These are phyloP conservation scores for Phytoseiulus persimilis DNA, from an alignment of 2,888 invertebrate genomes.

Conservation along the genomic window DNA sequence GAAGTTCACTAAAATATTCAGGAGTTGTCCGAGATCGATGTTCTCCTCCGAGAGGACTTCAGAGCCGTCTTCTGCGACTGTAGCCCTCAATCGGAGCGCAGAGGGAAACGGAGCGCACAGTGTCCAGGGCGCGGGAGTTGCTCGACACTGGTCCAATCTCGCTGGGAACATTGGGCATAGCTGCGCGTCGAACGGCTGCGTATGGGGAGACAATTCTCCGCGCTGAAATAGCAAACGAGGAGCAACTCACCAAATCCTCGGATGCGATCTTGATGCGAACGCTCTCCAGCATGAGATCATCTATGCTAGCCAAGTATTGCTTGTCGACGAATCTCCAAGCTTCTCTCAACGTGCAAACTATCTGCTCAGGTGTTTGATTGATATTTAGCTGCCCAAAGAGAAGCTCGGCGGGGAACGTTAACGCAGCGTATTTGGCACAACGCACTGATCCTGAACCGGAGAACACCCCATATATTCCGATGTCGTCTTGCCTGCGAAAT, in stretches of 20 bases:
- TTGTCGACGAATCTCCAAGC: conserved; percentile 27
- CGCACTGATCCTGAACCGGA: conserved; percentile 22
- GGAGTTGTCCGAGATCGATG: too few relatives aligned
- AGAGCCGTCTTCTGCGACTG: neutral
- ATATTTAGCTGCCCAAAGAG: conserved; percentile 8
- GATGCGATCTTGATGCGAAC: conserved; percentile 23
- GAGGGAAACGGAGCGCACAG: too few relatives aligned
- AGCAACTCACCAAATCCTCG: neutral
- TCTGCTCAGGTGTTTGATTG: conserved; percentile 7
- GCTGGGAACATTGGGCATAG: too few relatives aligned
- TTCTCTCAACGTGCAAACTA: conserved; percentile 7
- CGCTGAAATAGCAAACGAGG: too few relatives aligned
- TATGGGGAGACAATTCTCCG: too few relatives aligned
- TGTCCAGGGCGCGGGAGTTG: too few relatives aligned
- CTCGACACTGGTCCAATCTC: too few relatives aligned
- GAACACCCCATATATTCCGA: neutral
- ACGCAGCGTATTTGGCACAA: conserved; percentile 20
- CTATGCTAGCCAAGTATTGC: conserved; percentile 17
- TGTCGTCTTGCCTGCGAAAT: neutral
- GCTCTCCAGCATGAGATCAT: conserved; percentile 22
- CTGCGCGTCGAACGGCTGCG: too few relatives aligned
- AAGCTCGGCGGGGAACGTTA: conserved; percentile 29
- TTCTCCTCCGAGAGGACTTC: neutral
- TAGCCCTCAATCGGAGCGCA: too few relatives aligned
- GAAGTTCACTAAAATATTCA: too few relatives aligned